phyloP scores from a whole-genome alignment of 2,888 invertebrate genomes.

The Megalurothrips usitatus region DNA sequence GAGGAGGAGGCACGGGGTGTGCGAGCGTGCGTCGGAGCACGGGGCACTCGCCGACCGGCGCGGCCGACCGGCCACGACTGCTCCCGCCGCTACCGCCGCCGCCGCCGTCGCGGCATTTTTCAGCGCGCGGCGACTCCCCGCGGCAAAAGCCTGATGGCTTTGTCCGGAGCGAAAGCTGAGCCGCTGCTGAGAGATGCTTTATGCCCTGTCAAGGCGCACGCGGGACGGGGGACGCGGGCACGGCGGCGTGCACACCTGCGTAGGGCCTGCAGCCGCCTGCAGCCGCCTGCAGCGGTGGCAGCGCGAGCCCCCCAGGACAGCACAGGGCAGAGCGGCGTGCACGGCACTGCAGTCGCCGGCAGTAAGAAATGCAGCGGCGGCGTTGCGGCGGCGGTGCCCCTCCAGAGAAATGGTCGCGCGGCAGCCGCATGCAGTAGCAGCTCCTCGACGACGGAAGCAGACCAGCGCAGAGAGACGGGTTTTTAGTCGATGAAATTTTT shows the following conservation, averaged over 20 bases:
- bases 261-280: neutral
- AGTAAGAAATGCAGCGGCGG: too few species aligned
- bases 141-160: neutral
- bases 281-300: neutral
- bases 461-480: too few species aligned
- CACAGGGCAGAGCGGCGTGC: neutral
- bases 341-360: neutral
- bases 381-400: too few species aligned
- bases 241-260: neutral
- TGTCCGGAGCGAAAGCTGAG: constrained; percentile 10
- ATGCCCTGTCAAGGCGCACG: neutral
- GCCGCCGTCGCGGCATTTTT: neutral
- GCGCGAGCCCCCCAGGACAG: neutral
- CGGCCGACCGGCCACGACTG: neutral
- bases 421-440: too few species aligned
- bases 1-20: neutral
- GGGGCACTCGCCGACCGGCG: neutral
- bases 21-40: neutral
- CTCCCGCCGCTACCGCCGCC: neutral
- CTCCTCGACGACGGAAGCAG: too few species aligned
- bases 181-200: neutral
- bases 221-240: neutral
- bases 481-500: too few species aligned
- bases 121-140: too few species aligned
- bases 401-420: too few species aligned